phyloP scores from a whole-genome alignment of 2,113 vertebrate species.

The Dipodomys ordii region DNA sequence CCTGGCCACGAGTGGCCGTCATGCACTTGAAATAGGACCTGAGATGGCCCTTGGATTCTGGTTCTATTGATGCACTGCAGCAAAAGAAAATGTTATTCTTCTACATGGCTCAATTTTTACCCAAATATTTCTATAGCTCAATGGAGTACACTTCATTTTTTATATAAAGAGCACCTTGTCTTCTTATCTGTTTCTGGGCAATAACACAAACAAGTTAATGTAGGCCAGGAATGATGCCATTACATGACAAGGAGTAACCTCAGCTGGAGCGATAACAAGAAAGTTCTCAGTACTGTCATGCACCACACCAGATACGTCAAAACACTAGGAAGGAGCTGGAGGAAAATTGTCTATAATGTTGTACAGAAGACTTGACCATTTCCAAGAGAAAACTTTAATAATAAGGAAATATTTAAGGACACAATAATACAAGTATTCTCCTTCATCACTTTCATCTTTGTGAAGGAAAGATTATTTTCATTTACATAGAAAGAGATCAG shows the following conservation, averaged over 20 bases:
- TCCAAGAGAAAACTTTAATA: background rate
- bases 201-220: conserved; percentile 12
- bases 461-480: background rate
- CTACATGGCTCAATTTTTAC: background rate
- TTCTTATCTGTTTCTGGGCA: conserved; percentile 15
- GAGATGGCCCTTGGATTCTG: background rate
- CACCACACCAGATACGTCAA: background rate
- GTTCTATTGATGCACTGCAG: background rate
- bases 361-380: background rate
- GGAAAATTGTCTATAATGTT: background rate
- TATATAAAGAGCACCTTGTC: background rate
- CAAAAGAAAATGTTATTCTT: background rate
- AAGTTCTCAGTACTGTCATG: background rate
- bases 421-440: background rate
- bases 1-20: background rate
- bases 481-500: background rate
- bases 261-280: background rate
- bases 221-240: background rate
- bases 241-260: conserved; percentile 13
- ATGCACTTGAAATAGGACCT: background rate
- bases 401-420: background rate
- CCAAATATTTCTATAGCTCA: background rate
- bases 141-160: background rate
- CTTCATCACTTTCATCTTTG: background rate
- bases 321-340: background rate